A percentile compares a stretch with the other conserved stretches of the same genome.
These are phyloP conservation scores for Gallinago stenura DNA, from an alignment of 2,797 vertebrate species.

Conservation along the genomic window DNA sequence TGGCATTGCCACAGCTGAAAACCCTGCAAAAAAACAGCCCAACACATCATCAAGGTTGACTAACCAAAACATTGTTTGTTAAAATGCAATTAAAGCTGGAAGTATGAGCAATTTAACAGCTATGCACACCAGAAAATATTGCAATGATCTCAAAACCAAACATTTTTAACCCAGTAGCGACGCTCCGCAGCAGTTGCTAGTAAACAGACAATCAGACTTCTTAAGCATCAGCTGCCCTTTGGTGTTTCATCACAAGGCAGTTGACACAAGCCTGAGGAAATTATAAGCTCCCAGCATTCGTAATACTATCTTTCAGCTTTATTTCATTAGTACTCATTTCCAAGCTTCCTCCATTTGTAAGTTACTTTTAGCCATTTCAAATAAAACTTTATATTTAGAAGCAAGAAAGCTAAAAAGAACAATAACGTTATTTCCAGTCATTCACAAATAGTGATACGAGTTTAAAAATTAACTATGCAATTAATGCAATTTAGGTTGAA, in stretches of 20 bases:
- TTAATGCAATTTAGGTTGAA: neutral
- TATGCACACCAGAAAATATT: neutral
- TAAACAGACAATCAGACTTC: neutral
- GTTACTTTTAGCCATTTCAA: neutral
- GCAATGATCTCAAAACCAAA: neutral
- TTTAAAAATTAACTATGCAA: neutral
- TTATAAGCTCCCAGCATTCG: neutral
- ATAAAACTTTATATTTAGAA: neutral
- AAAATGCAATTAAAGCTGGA: constrained; percentile 17
- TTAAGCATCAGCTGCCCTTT: neutral
- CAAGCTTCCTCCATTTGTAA: neutral
- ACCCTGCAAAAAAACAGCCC: neutral
- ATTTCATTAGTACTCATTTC: neutral
- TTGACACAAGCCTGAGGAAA: neutral
- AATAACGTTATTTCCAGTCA: neutral
- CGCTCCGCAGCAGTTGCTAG: neutral
- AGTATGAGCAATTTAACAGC: neutral
- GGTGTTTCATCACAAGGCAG: neutral
- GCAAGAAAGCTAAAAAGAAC: neutral
- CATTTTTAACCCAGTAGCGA: neutral
- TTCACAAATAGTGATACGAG: neutral
- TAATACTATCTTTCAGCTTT: neutral
- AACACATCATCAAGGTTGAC: neutral
- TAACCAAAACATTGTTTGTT: neutral
- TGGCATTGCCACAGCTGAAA: neutral